phyloP scores from a whole-genome alignment of 2,888 invertebrate species.

The Hypsopygia costalis region DNA sequence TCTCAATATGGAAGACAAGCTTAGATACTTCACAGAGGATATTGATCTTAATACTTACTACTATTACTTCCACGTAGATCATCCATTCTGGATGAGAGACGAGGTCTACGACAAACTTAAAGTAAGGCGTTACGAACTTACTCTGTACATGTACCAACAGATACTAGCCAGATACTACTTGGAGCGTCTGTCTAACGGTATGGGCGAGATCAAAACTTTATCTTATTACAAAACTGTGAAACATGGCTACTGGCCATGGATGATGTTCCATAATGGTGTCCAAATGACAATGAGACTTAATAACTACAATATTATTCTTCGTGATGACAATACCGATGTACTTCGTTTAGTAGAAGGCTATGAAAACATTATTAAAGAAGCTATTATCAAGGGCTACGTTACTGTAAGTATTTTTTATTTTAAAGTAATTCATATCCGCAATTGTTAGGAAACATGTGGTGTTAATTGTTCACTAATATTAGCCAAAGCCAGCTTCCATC shows the following conservation, averaged over 20 bases:
- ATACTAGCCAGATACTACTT: constrained; percentile 82
- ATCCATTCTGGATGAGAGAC: constrained; percentile 83
- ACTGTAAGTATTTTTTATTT: constrained; percentile 42
- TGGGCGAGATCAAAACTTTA: constrained; percentile 66
- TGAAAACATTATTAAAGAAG: constrained; percentile 79
- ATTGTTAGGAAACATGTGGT: too few species aligned
- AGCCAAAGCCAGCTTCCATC: too few species aligned
- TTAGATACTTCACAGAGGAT: constrained; percentile 84
- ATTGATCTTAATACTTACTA: constrained; percentile 83
- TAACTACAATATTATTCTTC: constrained; percentile 46
- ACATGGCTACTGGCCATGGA: constrained; percentile 80
- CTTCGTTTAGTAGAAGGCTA: constrained; percentile 52
- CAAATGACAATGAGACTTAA: constrained; percentile 74
- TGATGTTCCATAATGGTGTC: constrained; percentile 77
- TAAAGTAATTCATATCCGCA: too few species aligned
- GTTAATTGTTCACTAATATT: too few species aligned
- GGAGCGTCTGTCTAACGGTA: constrained; percentile 73
- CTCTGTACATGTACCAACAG: constrained; percentile 83
- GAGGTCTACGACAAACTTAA: constrained; percentile 53
- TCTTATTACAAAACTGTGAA: constrained; percentile 64
- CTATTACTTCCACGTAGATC: constrained; percentile 81
- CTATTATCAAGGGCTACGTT: constrained; percentile 77
- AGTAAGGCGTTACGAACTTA: constrained; percentile 74
- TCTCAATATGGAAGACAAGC: constrained; percentile 75
- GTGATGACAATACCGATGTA: constrained; percentile 43